These are phyloP conservation scores for Diarsia mendica DNA, from an alignment of 2,888 invertebrate species.

Conservation along the genomic window DNA sequence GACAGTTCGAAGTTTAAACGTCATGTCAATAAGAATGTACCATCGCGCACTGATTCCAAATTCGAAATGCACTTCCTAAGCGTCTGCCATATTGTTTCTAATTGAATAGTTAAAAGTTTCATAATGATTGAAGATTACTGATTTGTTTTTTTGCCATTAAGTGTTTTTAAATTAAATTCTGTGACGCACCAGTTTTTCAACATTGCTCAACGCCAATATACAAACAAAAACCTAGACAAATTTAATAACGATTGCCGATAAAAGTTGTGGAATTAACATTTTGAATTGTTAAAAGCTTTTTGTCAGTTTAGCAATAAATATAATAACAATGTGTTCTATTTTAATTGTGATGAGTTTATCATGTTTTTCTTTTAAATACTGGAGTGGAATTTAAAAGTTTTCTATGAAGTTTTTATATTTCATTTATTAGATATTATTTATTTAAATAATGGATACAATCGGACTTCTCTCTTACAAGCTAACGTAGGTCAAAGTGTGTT, in stretches of 20 bases:
- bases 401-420: not conserved
- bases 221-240: constrained; percentile 3
- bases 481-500: not conserved
- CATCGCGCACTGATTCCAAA: constrained; percentile 19
- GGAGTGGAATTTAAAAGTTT: not conserved
- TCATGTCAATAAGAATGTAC: not conserved
- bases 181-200: constrained; percentile 23
- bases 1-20: not conserved
- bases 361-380: not conserved
- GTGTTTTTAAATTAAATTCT: constrained; percentile 11
- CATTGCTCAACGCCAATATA: constrained; percentile 14
- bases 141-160: constrained; percentile 30
- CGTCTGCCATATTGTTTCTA: constrained; percentile 18
- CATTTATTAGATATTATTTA: not conserved
- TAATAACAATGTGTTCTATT: not conserved
- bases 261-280: constrained; percentile 18
- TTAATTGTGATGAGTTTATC: not conserved
- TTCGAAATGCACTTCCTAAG: constrained; percentile 10
- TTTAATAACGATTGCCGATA: not conserved
- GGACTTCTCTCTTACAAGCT: not conserved
- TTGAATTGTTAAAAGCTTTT: constrained; percentile 23
- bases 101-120: not conserved
- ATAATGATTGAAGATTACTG: not conserved
- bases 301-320: constrained; percentile 22
- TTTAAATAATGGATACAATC: not conserved